Evolutionary conservation across 2,888 invertebrate genomes (phyloP), one percentile per base, ranked within the genome.

Genomic region (Ischnura elegans): DNA sequence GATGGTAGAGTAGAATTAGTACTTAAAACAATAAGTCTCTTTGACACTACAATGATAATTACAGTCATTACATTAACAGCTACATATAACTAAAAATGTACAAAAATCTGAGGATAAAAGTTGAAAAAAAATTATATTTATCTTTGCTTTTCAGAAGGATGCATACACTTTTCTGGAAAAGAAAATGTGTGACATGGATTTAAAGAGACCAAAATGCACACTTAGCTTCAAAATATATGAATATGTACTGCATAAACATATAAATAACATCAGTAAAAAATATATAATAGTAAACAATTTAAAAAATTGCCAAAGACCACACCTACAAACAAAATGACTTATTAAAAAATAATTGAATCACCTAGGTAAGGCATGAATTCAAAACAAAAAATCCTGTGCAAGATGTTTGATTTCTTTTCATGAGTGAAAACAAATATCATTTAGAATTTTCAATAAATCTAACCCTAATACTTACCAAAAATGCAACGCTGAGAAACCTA

Each of bases 121-220:
- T n/a, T 55, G 55, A 61, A 45, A 61, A 66, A 90, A 86, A 90
- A n/a, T 2, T 13, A 90, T 90, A 90, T 90, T 90, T 90, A 90
- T 90, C 90, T 61, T 90, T 90, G n/a, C 13, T 16, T 90, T 61
- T 90, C 66, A 43, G 61, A 66, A 61, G 90, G 45, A 90, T 90
- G 90, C 90, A 90, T 90, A 90, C 90, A 90, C 66, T 90, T 90
- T 90, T 90, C 90, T 90, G 90, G 66, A 90, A 90, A n/a, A 66
- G 61, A 90, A 90, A 90, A 42, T 3, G 46, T 36, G 36, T 43
- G 43, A n/a, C n/a, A 90, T 45, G 36, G 36, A 42, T 45, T 90
- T n/a, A 42, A 90, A 66, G 43, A 43, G n/a, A 86, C 46, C 43
- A 46, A 86, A 86, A 86, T 86, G 46, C 2, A 87, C 25, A 61